Percentiles rank a stretch among this genome's conserved stretches.
Conservation (phyloP, 2,113 vertebrate genomes). For the Elgaria multicarinata region DNA sequence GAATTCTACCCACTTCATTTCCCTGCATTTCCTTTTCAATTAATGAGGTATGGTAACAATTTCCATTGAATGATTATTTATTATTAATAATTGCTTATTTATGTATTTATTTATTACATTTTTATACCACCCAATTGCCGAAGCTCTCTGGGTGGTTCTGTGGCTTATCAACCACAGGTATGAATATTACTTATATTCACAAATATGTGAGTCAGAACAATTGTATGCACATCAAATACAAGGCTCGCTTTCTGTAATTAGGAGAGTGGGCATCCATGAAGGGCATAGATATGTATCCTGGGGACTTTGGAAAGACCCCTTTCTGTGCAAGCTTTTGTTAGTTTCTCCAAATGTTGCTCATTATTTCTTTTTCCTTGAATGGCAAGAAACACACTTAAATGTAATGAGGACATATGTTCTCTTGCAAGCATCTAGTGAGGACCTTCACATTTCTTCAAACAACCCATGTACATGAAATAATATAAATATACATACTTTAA, state of each 20-base stretch:
- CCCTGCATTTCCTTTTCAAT: neutral
- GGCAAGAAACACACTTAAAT: slow-evolving; percentile 55
- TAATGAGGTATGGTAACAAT: neutral
- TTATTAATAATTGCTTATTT: too few species aligned
- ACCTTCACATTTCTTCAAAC: slow-evolving; percentile 44
- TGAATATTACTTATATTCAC: neutral
- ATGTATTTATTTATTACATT: too few species aligned
- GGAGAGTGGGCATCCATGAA: neutral
- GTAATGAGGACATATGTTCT: slow-evolving; percentile 65
- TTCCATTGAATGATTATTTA: neutral
- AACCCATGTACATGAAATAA: slow-evolving; percentile 62
- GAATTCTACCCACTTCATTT: neutral
- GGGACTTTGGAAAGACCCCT: neutral
- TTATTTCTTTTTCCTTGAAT: slow-evolving; percentile 53
- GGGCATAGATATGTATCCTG: neutral
- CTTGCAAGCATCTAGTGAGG: slow-evolving; percentile 57
- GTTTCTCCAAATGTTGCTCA: slow-evolving; percentile 10
- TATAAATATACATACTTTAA: slow-evolving; percentile 52
- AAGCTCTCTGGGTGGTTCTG: too few species aligned
- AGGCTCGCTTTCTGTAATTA: neutral
- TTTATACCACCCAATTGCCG: too few species aligned
- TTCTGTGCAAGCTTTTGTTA: slow-evolving; percentile 30
- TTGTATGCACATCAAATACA: neutral
- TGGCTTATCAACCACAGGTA: neutral
- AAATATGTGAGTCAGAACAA: neutral